phyloP scores from a whole-genome alignment of 2,113 vertebrate species.

The Alosa alosa region DNA sequence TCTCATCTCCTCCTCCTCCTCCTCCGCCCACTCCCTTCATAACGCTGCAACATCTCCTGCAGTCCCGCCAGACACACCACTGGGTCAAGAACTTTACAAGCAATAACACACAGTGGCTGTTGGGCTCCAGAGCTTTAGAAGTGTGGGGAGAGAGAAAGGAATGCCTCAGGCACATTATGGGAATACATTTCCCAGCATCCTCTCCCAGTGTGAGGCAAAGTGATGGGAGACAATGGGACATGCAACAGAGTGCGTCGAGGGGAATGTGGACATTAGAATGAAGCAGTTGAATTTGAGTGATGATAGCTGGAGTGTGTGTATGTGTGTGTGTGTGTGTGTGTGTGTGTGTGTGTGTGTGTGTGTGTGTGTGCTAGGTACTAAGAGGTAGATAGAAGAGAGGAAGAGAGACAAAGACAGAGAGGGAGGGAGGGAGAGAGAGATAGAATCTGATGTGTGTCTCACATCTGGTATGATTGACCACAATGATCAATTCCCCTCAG shows the following conservation, averaged over 20 bases:
- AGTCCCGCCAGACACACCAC: not conserved
- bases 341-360: not conserved
- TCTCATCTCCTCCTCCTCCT: too few species aligned
- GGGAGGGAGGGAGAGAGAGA: not conserved
- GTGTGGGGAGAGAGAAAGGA: not conserved
- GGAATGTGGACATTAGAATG: not conserved
- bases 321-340: not conserved
- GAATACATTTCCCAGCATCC: not conserved
- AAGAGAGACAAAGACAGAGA: not conserved
- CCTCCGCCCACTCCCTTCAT: not conserved
- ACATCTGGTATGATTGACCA: not conserved
- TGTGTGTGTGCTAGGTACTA: not conserved
- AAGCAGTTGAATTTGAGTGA: not conserved
- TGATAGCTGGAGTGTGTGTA: not conserved
- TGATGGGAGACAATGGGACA: not conserved
- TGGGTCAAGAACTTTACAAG: not conserved
- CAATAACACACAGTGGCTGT: not conserved
- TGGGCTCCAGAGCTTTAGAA: not conserved
- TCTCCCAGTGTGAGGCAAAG: not conserved
- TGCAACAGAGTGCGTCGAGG: not conserved
- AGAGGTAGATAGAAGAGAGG: not conserved
- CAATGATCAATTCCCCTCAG: not conserved
- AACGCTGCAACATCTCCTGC: not conserved
- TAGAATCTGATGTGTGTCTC: not conserved
- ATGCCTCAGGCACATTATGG: not conserved